Evolutionary conservation across 2,888 invertebrate species (phyloP).

Genomic region (Pimpla rufipes): DNA sequence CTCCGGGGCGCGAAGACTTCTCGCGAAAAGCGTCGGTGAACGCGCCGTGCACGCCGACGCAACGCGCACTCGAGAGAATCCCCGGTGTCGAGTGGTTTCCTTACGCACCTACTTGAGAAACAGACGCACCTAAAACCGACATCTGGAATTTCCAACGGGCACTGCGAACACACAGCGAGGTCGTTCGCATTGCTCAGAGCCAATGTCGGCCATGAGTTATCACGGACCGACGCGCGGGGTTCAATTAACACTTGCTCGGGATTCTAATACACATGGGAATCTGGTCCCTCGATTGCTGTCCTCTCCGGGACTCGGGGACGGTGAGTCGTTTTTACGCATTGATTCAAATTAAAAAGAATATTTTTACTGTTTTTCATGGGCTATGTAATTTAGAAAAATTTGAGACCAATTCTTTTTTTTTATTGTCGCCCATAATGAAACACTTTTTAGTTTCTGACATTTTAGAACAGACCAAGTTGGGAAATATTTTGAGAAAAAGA

Average conservation of each 20-base stretch:
- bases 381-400: too few relatives aligned
- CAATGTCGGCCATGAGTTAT: neutral
- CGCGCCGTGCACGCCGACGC: constrained; percentile 52
- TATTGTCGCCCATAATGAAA: too few relatives aligned
- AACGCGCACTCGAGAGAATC: constrained; percentile 32
- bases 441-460: too few relatives aligned
- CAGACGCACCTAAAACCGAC: constrained; percentile 41
- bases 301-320: too few relatives aligned
- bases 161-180: neutral
- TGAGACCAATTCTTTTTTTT: too few relatives aligned
- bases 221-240: neutral
- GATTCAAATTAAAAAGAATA: too few relatives aligned
- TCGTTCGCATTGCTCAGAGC: constrained; percentile 1
- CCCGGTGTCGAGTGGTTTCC: constrained; percentile 54
- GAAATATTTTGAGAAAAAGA: too few relatives aligned
- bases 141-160: constrained; percentile 28
- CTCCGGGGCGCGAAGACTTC: constrained; percentile 35
- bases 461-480: too few relatives aligned
- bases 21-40: constrained; percentile 63
- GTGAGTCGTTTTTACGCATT: too few relatives aligned
- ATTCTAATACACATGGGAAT: too few relatives aligned
- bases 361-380: too few relatives aligned
- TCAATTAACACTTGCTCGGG: constrained; percentile 29
- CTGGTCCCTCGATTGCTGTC: too few relatives aligned
- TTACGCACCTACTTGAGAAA: constrained; percentile 57